Evolutionary conservation across 2,113 vertebrate species (phyloP).

Genomic region (Crypturellus undulatus): DNA sequence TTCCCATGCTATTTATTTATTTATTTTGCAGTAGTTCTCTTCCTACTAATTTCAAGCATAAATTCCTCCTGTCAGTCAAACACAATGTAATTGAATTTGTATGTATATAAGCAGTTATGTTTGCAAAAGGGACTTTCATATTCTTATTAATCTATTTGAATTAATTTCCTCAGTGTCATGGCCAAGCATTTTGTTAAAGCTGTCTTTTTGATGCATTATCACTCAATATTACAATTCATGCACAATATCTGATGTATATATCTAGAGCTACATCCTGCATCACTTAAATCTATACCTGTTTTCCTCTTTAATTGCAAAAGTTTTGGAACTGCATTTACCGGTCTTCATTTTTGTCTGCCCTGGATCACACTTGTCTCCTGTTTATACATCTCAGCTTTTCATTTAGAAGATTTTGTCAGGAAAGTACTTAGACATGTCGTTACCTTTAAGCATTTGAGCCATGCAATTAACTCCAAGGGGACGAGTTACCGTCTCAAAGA

Average conservation of each 20-base stretch:
- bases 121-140: background rate
- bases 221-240: background rate
- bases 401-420: background rate
- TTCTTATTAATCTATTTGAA: background rate
- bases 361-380: background rate
- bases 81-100: background rate
- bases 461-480: background rate
- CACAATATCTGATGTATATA: background rate
- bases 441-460: background rate
- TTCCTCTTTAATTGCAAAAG: background rate
- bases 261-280: background rate
- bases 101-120: background rate
- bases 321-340: background rate
- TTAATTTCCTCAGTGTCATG: background rate
- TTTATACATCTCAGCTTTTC: background rate
- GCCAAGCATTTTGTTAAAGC: background rate
- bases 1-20: background rate
- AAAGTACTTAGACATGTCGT: background rate
- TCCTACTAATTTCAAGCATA: background rate
- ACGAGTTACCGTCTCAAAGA: background rate
- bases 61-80: constrained; percentile 12
- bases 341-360: background rate
- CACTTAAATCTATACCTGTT: background rate
- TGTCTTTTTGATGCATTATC: background rate
- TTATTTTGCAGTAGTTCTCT: background rate